Evolutionary conservation across 2,888 invertebrate species (phyloP).

Genomic region (Diachrysia chrysitis): DNA sequence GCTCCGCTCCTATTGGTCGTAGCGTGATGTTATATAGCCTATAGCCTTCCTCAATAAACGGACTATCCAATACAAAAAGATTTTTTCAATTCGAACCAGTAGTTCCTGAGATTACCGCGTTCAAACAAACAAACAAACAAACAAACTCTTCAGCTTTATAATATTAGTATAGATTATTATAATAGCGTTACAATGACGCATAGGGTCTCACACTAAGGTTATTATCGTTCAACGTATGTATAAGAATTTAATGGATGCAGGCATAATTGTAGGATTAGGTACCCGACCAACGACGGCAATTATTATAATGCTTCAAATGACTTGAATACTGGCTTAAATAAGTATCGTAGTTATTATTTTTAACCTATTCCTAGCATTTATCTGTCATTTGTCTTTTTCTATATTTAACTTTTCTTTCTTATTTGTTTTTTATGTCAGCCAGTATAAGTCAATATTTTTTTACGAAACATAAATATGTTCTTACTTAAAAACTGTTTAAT

Average conservation of each 20-base stretch:
- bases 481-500: no score
- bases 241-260: slow-evolving; percentile 13
- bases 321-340: neutral
- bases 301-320: slow-evolving; percentile 25
- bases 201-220: slow-evolving; percentile 19
- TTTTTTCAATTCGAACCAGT: no score
- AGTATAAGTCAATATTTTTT: neutral
- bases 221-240: slow-evolving; percentile 7
- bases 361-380: neutral
- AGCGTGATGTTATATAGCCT: no score
- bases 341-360: neutral
- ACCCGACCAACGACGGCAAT: slow-evolving; percentile 33
- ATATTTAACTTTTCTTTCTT: neutral
- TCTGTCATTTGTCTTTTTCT: neutral
- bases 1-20: no score
- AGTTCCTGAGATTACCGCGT: no score
- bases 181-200: slow-evolving; percentile 39
- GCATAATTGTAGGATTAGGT: slow-evolving; percentile 52
- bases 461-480: neutral
- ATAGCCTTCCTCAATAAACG: no score
- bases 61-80: no score
- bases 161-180: no score
- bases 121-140: no score
- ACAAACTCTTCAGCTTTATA: no score
- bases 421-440: neutral